Base-by-base conservation (phyloP, 2,113 vertebrate genomes). In the Saccopteryx leptura region DNA sequence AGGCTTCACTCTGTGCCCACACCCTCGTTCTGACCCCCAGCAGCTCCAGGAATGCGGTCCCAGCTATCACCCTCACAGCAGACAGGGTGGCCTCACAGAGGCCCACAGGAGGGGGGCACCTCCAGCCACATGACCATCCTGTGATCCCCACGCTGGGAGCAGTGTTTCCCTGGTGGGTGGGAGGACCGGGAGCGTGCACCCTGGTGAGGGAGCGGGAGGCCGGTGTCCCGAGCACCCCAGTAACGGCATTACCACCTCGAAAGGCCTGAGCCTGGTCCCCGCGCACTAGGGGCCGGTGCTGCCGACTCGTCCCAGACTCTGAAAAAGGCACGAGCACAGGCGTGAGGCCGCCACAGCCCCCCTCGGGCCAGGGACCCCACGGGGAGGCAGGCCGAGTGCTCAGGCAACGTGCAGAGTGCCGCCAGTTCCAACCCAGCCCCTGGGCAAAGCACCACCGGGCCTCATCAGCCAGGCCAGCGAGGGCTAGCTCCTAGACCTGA, bases 1-100 rank as follows among this genome's bases (percentile, higher is more conserved):
- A 4, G 28, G 52, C 56, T 8, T 8, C 0, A 5, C 1, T 13
- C 7, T 2, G 0, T 0, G 0, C 17, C 13, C 7, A 0, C 14
- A 23, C 17, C 39, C 65, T 14, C 9, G n/a, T 46, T 50, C 82
- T 12, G 9, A 5, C 7, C 56, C 50, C 3, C 0, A 1, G 78
- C 18, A 0, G 10, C 50, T n/a, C 60, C 9, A 13, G 56, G 11
- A 0, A 3, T 0, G 18, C 15, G 1, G 31, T 19, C 48, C 2
- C 31, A 17, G 48, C 8, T 39, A 13, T 0, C 69, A 19, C 48
- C 21, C 23, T 23, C 33, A 14, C 52, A 17, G 65, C 58, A 15
- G 26, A 6, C 8, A 48, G 39, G 28, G 48, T 6, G 33, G 14
- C 4, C 24, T 21, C 52, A 61, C 50, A 69, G 21, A 54, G 0